Evolutionary conservation across 2,888 invertebrate species (phyloP), one percentile per base, ranked within the genome.

Genomic region (Leptinotarsa rubiginosa): DNA sequence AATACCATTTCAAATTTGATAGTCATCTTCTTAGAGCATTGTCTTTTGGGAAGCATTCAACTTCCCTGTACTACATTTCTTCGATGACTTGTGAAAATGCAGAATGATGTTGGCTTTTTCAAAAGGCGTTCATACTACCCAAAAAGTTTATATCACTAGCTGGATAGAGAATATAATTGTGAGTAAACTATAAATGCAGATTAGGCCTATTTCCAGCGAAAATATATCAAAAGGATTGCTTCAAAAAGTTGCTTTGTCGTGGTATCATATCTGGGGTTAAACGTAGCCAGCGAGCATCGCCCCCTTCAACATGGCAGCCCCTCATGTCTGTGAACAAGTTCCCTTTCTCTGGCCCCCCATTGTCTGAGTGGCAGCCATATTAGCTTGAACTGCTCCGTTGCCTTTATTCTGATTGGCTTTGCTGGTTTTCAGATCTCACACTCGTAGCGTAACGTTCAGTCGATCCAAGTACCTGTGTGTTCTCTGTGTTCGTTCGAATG

Each of bases 331-430:
- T 81, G 81, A 82, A 78, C 83, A 82, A 84, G 85, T 87, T 87
- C 86, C 87, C 87, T 88, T 87, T 87, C 87, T 86, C 87, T 85
- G 86, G 84, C 84, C 85, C 85, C 85, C 87, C 85, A 87, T 88
- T 87, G 87, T 87, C 86, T 86, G 86, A 85, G 86, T 87, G 87
- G 88, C 88, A 87, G 88, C 88, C 88, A 88, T 88, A 88, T 88
- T 88, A 87, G 87, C 87, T 87, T 83, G 85, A 86, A 86, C 85
- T 85, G 86, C 87, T 87, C 86, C 86, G 86, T 83, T 87, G 85
- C 86, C 87, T 87, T 84, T 87, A 86, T 86, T 86, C 87, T 87
- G 88, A 88, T 88, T 88, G 88, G 88, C 88, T 87, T 87, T 86
- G 86, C 85, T 86, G 84, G 85, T 86, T 85, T 87, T 86, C 86